These are phyloP conservation scores for Eupelmus urozonus DNA, from an alignment of 2,888 invertebrate species.

Conservation along the genomic window DNA sequence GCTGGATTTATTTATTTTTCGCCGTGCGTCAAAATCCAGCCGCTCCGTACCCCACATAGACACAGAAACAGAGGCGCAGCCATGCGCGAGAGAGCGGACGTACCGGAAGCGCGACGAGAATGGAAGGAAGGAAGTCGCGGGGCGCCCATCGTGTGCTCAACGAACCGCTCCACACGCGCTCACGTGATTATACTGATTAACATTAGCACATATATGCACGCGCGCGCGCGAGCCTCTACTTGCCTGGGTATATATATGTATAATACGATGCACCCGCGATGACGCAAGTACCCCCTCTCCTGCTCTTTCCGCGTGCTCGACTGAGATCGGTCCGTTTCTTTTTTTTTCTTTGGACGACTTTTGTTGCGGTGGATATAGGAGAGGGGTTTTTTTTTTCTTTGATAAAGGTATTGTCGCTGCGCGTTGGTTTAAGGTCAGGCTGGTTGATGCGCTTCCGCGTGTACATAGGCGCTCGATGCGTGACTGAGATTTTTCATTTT, in stretches of 20 bases:
- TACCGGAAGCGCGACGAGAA: conserved; percentile 60
- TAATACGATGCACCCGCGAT: conserved; percentile 22
- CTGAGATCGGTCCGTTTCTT: not conserved
- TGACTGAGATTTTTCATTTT: too few species aligned
- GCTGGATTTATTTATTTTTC: conserved; percentile 45
- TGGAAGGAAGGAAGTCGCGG: conserved; percentile 70
- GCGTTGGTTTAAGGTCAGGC: conserved; percentile 2
- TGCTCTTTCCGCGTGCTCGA: not conserved
- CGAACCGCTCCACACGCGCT: conserved; percentile 60
- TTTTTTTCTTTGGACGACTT: conserved; percentile 5
- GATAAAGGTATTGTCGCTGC: too few species aligned
- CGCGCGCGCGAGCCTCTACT: not conserved
- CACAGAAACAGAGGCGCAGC: not conserved
- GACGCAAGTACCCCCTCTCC: conserved; percentile 42
- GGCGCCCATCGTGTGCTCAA: conserved; percentile 64
- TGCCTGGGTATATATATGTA: too few species aligned
- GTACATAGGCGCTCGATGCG: too few species aligned
- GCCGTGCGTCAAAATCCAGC: conserved; percentile 26
- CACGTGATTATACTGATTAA: conserved; percentile 58
- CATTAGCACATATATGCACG: conserved; percentile 27
- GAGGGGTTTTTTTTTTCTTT: too few species aligned
- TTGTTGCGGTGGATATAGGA: not conserved
- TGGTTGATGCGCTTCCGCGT: too few species aligned
- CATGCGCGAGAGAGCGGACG: not conserved
- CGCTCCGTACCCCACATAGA: not conserved